phyloP scores from a whole-genome alignment of 2,888 invertebrate species.

The Hyposoter didymator region DNA sequence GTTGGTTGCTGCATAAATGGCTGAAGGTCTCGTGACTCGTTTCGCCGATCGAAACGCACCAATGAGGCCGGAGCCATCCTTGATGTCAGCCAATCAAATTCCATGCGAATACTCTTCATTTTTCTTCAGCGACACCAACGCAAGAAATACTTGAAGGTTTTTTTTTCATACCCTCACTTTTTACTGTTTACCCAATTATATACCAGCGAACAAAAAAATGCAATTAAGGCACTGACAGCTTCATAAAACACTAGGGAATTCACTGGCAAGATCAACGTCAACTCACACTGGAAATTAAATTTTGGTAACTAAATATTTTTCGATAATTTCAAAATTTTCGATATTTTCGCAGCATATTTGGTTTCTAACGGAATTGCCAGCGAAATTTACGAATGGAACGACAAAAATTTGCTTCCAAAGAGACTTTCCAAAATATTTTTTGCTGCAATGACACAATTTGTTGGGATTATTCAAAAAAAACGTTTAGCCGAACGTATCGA shows the following conservation, averaged over 20 bases:
- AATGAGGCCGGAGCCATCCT: slow-evolving; percentile 4
- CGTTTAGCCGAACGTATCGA: too few species aligned
- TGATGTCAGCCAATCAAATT: background rate
- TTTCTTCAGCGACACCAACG: background rate
- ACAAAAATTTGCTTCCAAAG: too few species aligned
- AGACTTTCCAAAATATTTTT: too few species aligned
- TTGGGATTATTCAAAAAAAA: too few species aligned
- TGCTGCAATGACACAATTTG: too few species aligned
- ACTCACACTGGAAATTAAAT: too few species aligned
- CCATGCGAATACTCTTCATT: background rate
- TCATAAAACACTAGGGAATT: background rate
- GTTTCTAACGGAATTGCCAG: too few species aligned
- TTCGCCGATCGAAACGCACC: background rate
- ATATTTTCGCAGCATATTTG: too few species aligned
- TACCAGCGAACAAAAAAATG: background rate
- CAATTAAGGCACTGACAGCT: background rate
- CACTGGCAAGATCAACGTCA: background rate
- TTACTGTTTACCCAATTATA: background rate
- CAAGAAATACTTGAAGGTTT: background rate
- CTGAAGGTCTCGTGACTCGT: slow-evolving; percentile 6
- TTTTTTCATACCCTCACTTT: background rate
- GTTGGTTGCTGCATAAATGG: slow-evolving; percentile 4
- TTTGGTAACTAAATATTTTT: too few species aligned
- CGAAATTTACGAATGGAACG: too few species aligned
- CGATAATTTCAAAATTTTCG: too few species aligned